A percentile compares a stretch with the other conserved stretches of the same genome.
These are phyloP conservation scores for Apolygus lucorum DNA, from an alignment of 1,140 invertebrate genomes.

Conservation along the genomic window DNA sequence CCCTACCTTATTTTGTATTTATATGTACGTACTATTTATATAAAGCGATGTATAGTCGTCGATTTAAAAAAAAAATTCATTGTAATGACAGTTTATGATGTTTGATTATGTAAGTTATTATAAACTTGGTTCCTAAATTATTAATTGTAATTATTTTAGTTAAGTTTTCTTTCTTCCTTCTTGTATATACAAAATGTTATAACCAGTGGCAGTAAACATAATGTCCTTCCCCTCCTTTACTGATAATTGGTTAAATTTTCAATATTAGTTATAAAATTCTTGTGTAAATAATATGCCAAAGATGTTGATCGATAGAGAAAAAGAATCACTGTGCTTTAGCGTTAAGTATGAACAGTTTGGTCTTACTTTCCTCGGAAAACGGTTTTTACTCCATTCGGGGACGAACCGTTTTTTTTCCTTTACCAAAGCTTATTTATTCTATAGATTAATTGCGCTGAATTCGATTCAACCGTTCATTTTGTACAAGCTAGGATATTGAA, in stretches of 20 bases:
- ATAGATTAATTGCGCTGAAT: not conserved
- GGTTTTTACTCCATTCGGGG: not conserved
- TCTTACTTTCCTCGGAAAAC: not conserved
- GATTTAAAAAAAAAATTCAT: slow-evolving; percentile 15
- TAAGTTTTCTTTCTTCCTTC: slow-evolving; percentile 16
- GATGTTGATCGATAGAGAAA: slow-evolving; percentile 11
- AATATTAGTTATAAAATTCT: not conserved
- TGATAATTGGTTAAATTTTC: too few relatives aligned
- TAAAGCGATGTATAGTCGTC: not conserved
- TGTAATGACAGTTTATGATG: not conserved
- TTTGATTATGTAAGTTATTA: slow-evolving; percentile 23
- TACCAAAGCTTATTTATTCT: slow-evolving; percentile 5
- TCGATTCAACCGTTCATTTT: not conserved
- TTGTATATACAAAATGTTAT: slow-evolving; percentile 9
- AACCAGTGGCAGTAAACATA: not conserved
- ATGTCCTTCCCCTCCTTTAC: too few relatives aligned
- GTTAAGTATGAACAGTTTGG: not conserved
- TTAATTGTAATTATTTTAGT: slow-evolving; percentile 25
- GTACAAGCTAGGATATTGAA: not conserved
- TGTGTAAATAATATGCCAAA: slow-evolving; percentile 27
- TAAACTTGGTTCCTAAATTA: slow-evolving; percentile 30
- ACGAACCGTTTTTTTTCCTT: slow-evolving; percentile 6
- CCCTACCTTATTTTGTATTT: slow-evolving; percentile 16
- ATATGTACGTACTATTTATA: slow-evolving; percentile 20
- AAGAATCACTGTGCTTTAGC: not conserved